These are phyloP conservation scores for Miichthys miiuy DNA, from an alignment of 2,797 vertebrate species.

Conservation along the genomic window DNA sequence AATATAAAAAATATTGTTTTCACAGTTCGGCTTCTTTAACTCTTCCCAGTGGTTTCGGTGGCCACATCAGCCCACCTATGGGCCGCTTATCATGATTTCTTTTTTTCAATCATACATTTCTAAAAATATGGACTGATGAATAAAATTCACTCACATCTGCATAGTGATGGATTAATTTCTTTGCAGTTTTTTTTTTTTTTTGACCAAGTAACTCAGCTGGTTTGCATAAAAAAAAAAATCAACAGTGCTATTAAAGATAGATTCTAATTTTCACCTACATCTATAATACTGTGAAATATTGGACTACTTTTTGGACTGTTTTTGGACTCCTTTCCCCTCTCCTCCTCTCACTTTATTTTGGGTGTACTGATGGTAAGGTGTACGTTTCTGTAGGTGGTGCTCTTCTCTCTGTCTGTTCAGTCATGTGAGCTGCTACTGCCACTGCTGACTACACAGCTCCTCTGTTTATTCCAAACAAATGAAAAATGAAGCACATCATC, in stretches of 20 bases:
- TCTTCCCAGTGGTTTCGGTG: slow-evolving; percentile 49
- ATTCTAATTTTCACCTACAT: neutral
- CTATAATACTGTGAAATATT: neutral
- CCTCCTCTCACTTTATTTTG: neutral
- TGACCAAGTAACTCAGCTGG: neutral
- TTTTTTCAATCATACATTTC: neutral
- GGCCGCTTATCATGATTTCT: neutral
- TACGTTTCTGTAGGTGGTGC: slow-evolving; percentile 4
- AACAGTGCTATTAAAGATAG: neutral
- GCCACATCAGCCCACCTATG: slow-evolving; percentile 5
- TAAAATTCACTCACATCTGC: neutral
- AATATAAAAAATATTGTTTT: neutral
- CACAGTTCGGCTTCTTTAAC: slow-evolving; percentile 15
- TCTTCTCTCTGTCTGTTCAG: neutral
- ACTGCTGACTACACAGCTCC: neutral
- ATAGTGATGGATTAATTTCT: slow-evolving; percentile 26
- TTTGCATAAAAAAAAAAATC: slow-evolving; percentile 9
- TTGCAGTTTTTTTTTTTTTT: neutral
- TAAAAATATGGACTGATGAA: neutral
- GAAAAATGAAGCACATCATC: slow-evolving; percentile 2
- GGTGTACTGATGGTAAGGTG: neutral
- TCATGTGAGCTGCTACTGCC: neutral
- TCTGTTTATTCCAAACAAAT: slow-evolving; percentile 19
- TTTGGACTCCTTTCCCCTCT: neutral
- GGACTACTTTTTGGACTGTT: neutral